A percentile compares a stretch with the other conserved stretches of the same genome.
Conservation (phyloP, 2,888 invertebrate genomes). For the Notodonta dromedarius region DNA sequence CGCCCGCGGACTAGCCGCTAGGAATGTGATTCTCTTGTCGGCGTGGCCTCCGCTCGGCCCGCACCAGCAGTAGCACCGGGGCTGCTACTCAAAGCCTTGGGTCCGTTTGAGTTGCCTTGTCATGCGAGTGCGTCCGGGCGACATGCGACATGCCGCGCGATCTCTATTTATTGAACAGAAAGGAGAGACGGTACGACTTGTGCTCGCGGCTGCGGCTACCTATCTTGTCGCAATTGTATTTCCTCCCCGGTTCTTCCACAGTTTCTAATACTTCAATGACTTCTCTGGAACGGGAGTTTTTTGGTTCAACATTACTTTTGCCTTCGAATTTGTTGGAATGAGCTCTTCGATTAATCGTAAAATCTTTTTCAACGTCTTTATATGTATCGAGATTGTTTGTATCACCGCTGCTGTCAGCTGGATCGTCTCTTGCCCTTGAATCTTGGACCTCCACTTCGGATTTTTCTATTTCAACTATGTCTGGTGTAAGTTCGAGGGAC, state of each 20-base stretch:
- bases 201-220: neutral
- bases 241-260: neutral
- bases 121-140: neutral
- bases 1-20: no score
- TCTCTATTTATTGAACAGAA: neutral
- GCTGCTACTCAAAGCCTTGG: no score
- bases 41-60: no score
- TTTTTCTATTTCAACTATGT: no score
- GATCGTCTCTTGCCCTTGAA: neutral
- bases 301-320: neutral
- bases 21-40: no score
- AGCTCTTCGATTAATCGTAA: neutral
- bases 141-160: neutral
- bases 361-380: neutral
- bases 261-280: neutral
- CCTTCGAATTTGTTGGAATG: neutral
- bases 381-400: neutral
- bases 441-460: neutral
- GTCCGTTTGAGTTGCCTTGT: neutral
- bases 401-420: neutral
- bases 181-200: constrained; percentile 1
- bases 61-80: no score
- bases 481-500: neutral
- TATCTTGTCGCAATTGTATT: neutral
- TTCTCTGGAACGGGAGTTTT: neutral